Evolutionary conservation across 2,888 invertebrate species (phyloP).

Genomic region (Lacanobia wlatinum): DNA sequence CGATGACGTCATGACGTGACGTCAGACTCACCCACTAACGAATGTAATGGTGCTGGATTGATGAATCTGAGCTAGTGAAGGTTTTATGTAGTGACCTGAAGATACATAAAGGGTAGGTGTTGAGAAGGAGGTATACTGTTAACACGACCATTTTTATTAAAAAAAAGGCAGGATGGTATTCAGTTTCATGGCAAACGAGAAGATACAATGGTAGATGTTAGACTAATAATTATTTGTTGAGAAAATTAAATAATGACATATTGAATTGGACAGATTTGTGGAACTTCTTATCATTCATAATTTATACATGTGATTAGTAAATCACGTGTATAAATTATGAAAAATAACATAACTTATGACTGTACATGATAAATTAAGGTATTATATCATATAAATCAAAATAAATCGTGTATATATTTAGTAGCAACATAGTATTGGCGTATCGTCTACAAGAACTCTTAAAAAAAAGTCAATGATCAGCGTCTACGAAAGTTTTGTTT

Average conservation of each 20-base stretch:
- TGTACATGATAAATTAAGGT: too few relatives aligned
- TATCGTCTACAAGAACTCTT: background rate
- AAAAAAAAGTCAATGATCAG: slow-evolving; percentile 1
- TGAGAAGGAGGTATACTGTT: background rate
- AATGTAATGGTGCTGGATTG: slow-evolving; percentile 29
- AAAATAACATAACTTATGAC: too few relatives aligned
- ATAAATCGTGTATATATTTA: background rate
- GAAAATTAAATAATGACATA: background rate
- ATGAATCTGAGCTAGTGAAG: slow-evolving; percentile 37
- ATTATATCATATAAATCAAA: background rate
- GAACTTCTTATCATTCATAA: background rate
- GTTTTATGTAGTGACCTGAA: slow-evolving; percentile 7
- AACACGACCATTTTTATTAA: background rate
- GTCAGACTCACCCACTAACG: slow-evolving; percentile 48
- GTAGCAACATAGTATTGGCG: background rate
- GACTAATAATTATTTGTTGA: background rate
- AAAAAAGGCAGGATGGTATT: background rate
- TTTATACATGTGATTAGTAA: too few relatives aligned
- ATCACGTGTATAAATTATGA: too few relatives aligned
- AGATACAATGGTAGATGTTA: background rate
- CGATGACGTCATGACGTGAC: slow-evolving; percentile 54
- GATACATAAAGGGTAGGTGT: background rate
- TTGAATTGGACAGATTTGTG: background rate
- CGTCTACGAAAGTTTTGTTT: background rate
- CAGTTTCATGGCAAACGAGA: background rate